phyloP scores from a whole-genome alignment of 2,797 vertebrate genomes.

The Urophycis tenuis region DNA sequence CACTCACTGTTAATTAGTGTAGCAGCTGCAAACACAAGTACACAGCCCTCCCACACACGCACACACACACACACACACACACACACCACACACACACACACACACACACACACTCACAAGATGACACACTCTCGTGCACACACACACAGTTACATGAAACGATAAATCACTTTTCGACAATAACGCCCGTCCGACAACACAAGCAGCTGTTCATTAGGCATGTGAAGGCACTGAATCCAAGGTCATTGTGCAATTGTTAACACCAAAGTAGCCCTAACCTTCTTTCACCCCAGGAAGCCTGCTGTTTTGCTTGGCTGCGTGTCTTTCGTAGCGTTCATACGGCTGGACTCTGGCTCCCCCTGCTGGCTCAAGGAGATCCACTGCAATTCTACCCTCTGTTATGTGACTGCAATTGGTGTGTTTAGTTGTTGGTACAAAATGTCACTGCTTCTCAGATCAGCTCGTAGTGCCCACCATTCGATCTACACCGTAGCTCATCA shows the following conservation, averaged over 20 bases:
- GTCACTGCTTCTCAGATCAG: neutral
- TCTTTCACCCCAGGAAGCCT: constrained; percentile 4
- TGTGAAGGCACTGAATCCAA: constrained; percentile 1
- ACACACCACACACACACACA: constrained; percentile 1
- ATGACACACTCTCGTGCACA: neutral
- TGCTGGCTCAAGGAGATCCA: constrained; percentile 32
- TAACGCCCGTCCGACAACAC: constrained; percentile 10
- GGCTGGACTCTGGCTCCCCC: constrained; percentile 35
- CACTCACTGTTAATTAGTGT: neutral
- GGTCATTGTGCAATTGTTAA: constrained; percentile 14
- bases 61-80: neutral
- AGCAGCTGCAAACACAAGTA: constrained; percentile 4
- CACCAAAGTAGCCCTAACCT: neutral
- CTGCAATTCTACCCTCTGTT: constrained; percentile 23
- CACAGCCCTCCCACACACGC: neutral
- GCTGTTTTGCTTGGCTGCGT: neutral
- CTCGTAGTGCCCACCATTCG: neutral
- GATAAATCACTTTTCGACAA: constrained; percentile 10
- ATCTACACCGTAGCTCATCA: neutral
- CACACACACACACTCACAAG: neutral
- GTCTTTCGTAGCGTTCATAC: neutral
- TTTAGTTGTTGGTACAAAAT: neutral
- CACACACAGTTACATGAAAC: neutral
- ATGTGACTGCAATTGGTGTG: neutral
- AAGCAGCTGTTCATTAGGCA: constrained; percentile 15